Conservation (phyloP, 1,140 invertebrate species). For the Condylostylus longicornis region DNA sequence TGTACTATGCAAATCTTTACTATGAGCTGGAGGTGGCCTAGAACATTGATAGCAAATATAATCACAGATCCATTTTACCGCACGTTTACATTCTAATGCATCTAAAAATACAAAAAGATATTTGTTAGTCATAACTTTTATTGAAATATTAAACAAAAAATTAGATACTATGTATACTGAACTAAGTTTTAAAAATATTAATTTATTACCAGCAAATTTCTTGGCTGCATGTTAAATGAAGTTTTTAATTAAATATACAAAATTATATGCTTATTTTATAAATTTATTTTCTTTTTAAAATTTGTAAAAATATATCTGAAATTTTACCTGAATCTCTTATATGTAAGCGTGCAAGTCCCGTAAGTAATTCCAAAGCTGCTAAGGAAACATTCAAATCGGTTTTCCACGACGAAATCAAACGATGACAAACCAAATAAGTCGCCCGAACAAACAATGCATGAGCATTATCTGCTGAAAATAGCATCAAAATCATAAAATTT, state of each 20-base stretch:
- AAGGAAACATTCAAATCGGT: constrained; percentile 87
- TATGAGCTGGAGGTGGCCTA: constrained; percentile 86
- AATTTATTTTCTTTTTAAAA: not conserved
- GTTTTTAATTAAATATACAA: not conserved
- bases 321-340: constrained; percentile 65
- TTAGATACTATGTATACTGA: no score
- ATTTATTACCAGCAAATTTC: constrained; percentile 30
- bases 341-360: constrained; percentile 71
- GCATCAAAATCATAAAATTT: no score
- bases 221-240: constrained; percentile 17
- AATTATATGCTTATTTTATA: not conserved
- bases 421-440: constrained; percentile 84
- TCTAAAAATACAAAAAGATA: constrained; percentile 37
- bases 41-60: constrained; percentile 94
- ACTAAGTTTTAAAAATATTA: no score
- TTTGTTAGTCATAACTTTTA: constrained; percentile 13
- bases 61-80: constrained; percentile 96
- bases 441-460: constrained; percentile 72
- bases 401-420: constrained; percentile 91
- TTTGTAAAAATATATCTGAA: not conserved
- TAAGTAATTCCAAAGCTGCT: constrained; percentile 80
- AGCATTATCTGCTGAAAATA: constrained; percentile 22
- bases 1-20: constrained; percentile 93
- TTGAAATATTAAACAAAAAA: constrained; percentile 19
- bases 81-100: constrained; percentile 72